phyloP scores from a whole-genome alignment of 2,888 invertebrate species.

The Drosophila setosimentum region DNA sequence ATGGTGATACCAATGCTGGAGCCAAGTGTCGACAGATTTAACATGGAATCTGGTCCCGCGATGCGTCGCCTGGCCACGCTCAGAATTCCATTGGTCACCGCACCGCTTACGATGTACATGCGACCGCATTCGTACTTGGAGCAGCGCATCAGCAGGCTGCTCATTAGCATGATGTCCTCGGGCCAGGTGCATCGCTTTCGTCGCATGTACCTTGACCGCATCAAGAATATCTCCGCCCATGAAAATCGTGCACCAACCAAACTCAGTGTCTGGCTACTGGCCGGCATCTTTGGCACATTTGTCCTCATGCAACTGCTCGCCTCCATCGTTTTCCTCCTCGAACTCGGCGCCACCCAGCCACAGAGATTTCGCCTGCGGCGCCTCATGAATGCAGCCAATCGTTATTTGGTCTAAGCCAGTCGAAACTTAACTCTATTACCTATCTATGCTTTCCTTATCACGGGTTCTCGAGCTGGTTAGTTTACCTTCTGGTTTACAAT shows the following conservation, averaged over 20 bases:
- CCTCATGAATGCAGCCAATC: constrained; percentile 44
- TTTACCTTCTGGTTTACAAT: neutral
- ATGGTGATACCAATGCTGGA: constrained; percentile 51
- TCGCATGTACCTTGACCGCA: constrained; percentile 63
- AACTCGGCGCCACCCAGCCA: constrained; percentile 43
- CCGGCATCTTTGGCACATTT: constrained; percentile 70
- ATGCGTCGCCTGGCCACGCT: constrained; percentile 47
- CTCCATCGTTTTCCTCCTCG: constrained; percentile 68
- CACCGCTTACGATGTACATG: constrained; percentile 79
- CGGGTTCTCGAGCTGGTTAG: neutral
- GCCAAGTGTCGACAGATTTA: constrained; percentile 59
- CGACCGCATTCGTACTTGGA: constrained; percentile 74
- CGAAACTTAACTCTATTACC: neutral
- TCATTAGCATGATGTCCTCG: constrained; percentile 72
- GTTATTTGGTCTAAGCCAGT: constrained; percentile 29
- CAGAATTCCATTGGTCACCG: constrained; percentile 60
- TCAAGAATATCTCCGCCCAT: constrained; percentile 15
- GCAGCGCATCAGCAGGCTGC: constrained; percentile 56
- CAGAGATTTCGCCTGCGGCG: constrained; percentile 27
- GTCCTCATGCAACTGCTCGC: constrained; percentile 53
- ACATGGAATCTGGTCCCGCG: constrained; percentile 51
- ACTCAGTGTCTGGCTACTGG: constrained; percentile 64
- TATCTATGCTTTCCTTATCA: neutral
- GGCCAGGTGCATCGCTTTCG: constrained; percentile 69
- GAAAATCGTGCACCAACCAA: constrained; percentile 52